These are phyloP conservation scores for Dryobota labecula DNA, from an alignment of 2,888 invertebrate species.

Conservation along the genomic window DNA sequence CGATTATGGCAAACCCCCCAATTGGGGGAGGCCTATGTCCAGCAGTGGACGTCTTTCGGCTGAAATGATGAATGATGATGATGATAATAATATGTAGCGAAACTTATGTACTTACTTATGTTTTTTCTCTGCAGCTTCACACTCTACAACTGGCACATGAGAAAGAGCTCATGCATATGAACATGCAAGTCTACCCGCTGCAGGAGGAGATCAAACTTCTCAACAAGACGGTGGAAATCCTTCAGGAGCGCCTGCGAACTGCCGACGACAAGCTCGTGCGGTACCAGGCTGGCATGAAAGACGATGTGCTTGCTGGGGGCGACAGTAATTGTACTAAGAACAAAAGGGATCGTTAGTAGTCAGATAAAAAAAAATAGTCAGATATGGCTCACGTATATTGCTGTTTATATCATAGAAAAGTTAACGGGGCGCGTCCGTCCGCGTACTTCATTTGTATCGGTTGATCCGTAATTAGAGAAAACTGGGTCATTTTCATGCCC, in stretches of 20 bases:
- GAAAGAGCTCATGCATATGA: conserved; percentile 92
- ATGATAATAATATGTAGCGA: too few species aligned
- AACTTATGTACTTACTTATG: background rate
- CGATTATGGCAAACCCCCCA: too few species aligned
- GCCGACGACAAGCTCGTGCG: conserved; percentile 83
- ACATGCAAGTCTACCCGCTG: conserved; percentile 90
- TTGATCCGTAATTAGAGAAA: conserved; percentile 7
- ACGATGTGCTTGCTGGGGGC: conserved; percentile 81
- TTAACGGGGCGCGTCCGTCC: background rate
- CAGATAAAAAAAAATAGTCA: conserved; percentile 5
- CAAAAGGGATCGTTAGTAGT: conserved; percentile 72
- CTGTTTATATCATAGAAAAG: background rate
- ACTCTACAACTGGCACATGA: conserved; percentile 94
- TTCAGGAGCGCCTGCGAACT: conserved; percentile 81
- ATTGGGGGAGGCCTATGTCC: too few species aligned
- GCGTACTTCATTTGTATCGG: conserved; percentile 22
- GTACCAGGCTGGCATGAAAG: conserved; percentile 76
- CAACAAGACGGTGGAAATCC: conserved; percentile 89
- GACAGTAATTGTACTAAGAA: conserved; percentile 73
- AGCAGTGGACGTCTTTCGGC: too few species aligned
- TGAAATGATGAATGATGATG: too few species aligned
- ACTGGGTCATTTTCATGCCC: conserved; percentile 2
- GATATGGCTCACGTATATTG: background rate
- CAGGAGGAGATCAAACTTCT: conserved; percentile 91
- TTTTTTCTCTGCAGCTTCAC: conserved; percentile 91